Evolutionary conservation across 2,888 invertebrate species (phyloP), one percentile per base, ranked within the genome.

Genomic region (Macropis europaea): DNA sequence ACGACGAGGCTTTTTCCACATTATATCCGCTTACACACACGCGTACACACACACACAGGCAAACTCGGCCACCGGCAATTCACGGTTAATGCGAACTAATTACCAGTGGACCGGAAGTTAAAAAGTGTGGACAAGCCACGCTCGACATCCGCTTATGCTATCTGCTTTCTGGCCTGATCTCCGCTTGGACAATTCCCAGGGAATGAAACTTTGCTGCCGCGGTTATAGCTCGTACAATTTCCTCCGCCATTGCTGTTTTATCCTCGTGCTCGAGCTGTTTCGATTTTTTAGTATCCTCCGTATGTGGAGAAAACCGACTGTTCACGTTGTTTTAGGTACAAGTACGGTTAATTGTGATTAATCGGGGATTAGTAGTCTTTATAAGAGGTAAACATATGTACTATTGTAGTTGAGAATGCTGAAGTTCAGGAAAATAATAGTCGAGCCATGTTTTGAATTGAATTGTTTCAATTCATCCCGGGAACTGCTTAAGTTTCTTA

Each of bases 51-150:
- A 40, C 60, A 47, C 42, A 28, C 28, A 22, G 38, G 36, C 38
- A 40, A 56, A 47, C 42, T 43, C 40, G 53, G 53, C 45, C 36
- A 59, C 30, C 7, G 40, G 79, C 78, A 80, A 85, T 84, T 84
- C 75, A 70, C 73, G 77, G 82, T 53, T 87, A 88, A 88, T 86
- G 85, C 81, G 76, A 83, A 85, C 85, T 87, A 87, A 88, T 88
- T 88, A 87, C 83, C 76, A 67, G 71, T 70, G 82, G 76, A 81
- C 77, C 80, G 82, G 77, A 84, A 87, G 85, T 86, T 84, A 84
- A 86, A 75, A 88, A 86, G 86, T 84, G 86, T 79, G 82, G 82
- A 84, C 82, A 85, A 81, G 79, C 84, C 78, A 73, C 79, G 61
- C 63, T 70, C 26, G 45, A 62, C 56, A 75, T 77, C 70, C 68